Percentiles rank a stretch among this genome's conserved stretches.
phyloP scores from a whole-genome alignment of 2,797 vertebrate genomes.

The Aldrovandia affinis region DNA sequence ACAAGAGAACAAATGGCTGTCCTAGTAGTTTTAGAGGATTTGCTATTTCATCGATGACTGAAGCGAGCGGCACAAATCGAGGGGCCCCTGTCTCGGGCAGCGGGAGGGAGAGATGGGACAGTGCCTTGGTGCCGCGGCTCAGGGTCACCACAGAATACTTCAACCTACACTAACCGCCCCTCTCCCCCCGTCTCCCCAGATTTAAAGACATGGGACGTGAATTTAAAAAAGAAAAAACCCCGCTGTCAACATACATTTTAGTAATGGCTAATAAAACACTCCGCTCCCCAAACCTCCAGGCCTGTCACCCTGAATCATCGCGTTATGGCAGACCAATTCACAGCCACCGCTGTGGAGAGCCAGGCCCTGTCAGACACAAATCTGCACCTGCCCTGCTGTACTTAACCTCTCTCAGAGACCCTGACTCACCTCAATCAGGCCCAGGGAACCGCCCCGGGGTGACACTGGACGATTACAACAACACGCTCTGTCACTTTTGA shows the following conservation, averaged over 20 bases:
- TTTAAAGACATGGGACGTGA: not conserved
- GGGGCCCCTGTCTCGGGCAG: too few species aligned
- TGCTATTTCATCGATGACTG: not conserved
- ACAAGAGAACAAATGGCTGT: slow-evolving; percentile 30
- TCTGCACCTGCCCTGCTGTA: not conserved
- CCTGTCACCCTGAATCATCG: slow-evolving; percentile 18
- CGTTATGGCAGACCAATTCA: not conserved
- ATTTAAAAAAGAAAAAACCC: not conserved
- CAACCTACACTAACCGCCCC: not conserved
- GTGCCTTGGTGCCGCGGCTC: not conserved
- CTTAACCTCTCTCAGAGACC: not conserved
- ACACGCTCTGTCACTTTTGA: not conserved
- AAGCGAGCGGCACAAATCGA: not conserved
- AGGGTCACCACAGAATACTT: not conserved
- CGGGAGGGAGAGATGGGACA: not conserved
- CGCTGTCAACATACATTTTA: slow-evolving; percentile 8
- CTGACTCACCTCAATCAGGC: not conserved
- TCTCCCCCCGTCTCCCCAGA: not conserved
- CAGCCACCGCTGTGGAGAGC: not conserved
- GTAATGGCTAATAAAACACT: slow-evolving; percentile 11
- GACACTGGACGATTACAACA: not conserved
- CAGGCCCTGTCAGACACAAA: not conserved
- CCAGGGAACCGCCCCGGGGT: not conserved
- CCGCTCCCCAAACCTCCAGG: slow-evolving; percentile 14
- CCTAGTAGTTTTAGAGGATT: slow-evolving; percentile 6